phyloP scores from a whole-genome alignment of 2,113 vertebrate genomes.

The Xiphorhynchus elegans region DNA sequence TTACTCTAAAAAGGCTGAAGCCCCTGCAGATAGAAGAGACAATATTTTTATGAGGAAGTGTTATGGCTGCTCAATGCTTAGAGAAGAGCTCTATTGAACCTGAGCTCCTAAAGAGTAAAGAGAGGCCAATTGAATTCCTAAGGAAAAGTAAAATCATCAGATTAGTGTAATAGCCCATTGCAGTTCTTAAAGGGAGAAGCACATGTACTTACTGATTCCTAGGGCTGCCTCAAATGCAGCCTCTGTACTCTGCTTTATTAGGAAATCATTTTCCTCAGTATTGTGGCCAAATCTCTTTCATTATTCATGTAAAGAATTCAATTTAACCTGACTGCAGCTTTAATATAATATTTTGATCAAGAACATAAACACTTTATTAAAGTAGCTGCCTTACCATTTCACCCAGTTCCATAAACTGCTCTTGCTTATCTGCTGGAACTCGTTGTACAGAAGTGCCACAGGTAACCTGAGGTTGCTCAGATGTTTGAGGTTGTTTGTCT shows the following conservation, averaged over 20 bases:
- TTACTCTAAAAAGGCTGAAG: background rate
- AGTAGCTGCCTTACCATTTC: background rate
- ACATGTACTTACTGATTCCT: background rate
- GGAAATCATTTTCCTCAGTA: background rate
- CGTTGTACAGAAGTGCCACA: background rate
- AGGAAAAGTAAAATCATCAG: background rate
- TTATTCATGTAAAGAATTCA: background rate
- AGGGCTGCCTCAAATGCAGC: background rate
- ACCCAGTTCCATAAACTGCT: background rate
- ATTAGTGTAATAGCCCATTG: background rate
- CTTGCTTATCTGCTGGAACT: background rate
- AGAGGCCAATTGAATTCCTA: background rate
- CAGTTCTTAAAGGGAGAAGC: background rate
- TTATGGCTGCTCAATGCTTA: background rate
- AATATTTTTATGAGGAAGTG: background rate
- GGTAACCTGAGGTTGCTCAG: background rate
- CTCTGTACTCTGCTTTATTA: background rate
- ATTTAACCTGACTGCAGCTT: background rate
- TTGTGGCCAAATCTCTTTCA: background rate
- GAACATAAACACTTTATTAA: background rate
- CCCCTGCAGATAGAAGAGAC: background rate
- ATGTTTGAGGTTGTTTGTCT: background rate
- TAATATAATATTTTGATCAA: background rate
- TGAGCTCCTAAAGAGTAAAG: background rate
- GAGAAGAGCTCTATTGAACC: background rate